Evolutionary conservation across 1,140 invertebrate genomes (phyloP), one percentile per base, ranked within the genome.

Genomic region (Listronotus oregonensis): DNA sequence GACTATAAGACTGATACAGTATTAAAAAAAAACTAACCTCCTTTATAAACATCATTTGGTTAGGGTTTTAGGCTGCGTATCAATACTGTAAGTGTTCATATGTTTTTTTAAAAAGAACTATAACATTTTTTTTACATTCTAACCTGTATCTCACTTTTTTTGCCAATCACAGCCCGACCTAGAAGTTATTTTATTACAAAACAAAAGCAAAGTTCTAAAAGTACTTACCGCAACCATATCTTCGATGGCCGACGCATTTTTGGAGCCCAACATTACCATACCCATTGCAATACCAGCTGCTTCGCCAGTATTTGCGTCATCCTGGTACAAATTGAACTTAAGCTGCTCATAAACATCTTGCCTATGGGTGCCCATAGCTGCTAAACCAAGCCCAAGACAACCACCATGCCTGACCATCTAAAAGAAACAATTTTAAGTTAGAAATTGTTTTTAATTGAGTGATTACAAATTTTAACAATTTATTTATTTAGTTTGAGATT

Each of bases 201-300:
- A 14, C 14, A 64, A 63, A 66, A 27, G 46, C 49, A 27, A 10
- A 52, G 21, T 27, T 27, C 21, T 27, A 27, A 27, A 27, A 27
- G 2, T 42, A 80, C 82, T 85, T 80, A 89, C 87, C 59, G 89
- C 86, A 34, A 98, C 92, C 96, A 98, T 98, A 77, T 98, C 96
- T 80, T 95, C 89, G 65, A 98, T 94, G 6, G 93, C 93, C 61
- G 89, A 85, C 0, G 89, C 86, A 71, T 92, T 89, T 76, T 95
- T 93, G 0, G 96, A 97, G 2, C 96, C 97, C 63, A 99, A 81
- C 96, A 99, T 98, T 0, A 98, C 95, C 85, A 99, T 90, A 47
- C 98, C 97, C 95, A 99, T 99, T 5, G 94, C 93, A 47, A 98
- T 91, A 61, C 95, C 97, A 64, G 97, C 97, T 18, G 97, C 97